A percentile compares a stretch with the other conserved stretches of the same genome.
Evolutionary conservation across 2,888 invertebrate species (phyloP).

Genomic region (Drosophila rellima): DNA sequence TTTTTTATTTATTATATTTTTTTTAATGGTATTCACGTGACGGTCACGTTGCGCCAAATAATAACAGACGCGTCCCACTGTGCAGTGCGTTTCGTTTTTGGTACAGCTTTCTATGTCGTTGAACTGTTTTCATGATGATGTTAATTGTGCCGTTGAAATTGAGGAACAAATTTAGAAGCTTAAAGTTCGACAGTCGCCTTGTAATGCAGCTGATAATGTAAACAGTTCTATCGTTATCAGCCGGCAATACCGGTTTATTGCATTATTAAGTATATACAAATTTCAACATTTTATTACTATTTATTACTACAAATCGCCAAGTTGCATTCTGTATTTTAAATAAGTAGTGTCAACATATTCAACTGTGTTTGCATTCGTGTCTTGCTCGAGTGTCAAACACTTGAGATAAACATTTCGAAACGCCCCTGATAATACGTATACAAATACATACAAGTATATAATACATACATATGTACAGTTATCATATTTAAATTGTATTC

Average conservation of each 20-base stretch:
- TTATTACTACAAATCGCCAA: constrained; percentile 24
- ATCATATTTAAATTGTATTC: not conserved
- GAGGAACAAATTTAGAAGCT: not conserved
- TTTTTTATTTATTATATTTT: not conserved
- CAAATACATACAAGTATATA: not conserved
- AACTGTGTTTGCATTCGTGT: constrained; percentile 43
- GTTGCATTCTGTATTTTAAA: constrained; percentile 50
- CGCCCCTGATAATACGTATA: constrained; percentile 19
- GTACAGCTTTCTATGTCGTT: constrained; percentile 57
- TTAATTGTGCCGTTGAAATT: constrained; percentile 13
- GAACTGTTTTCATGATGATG: constrained; percentile 50
- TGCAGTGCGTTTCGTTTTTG: constrained; percentile 28
- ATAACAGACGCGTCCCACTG: constrained; percentile 45
- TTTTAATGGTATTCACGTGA: constrained; percentile 55
- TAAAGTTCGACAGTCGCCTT: constrained; percentile 6
- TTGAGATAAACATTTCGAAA: constrained; percentile 28
- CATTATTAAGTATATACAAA: constrained; percentile 15
- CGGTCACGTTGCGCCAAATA: constrained; percentile 55
- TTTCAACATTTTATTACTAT: no score
- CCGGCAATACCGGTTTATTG: constrained; percentile 6
- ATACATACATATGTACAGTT: not conserved
- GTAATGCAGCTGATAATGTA: constrained; percentile 26
- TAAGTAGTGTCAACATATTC: constrained; percentile 51
- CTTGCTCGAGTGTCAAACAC: constrained; percentile 42
- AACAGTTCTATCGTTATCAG: constrained; percentile 18